phyloP scores from a whole-genome alignment of 2,113 vertebrate species.

The Xiphias gladius region DNA sequence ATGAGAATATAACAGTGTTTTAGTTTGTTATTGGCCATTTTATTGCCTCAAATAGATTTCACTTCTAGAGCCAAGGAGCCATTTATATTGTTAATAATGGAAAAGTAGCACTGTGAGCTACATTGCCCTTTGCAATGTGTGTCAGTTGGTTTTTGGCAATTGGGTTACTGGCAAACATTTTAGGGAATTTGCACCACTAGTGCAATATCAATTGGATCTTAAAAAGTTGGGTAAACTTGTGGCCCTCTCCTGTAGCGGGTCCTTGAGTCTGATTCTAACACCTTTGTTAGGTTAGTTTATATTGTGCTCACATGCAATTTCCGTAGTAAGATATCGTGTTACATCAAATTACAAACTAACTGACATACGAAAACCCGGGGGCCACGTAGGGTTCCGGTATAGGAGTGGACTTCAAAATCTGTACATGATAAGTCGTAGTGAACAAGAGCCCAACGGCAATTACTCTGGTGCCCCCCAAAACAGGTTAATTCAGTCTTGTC shows the following conservation, averaged over 20 bases:
- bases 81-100: neutral
- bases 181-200: neutral
- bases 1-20: constrained; percentile 6
- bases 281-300: too few species aligned
- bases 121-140: neutral
- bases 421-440: too few species aligned
- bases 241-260: neutral
- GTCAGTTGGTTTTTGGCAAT: neutral
- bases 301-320: too few species aligned
- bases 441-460: too few species aligned
- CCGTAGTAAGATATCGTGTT: too few species aligned
- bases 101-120: neutral
- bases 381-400: neutral
- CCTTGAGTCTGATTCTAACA: too few species aligned
- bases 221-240: neutral
- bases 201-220: neutral
- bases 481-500: too few species aligned
- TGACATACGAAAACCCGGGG: neutral
- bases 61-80: neutral
- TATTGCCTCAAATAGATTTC: neutral
- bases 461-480: too few species aligned
- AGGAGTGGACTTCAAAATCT: too few species aligned
- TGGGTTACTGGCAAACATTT: neutral
- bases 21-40: constrained; percentile 2
- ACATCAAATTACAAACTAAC: too few species aligned